A percentile compares a stretch with the other conserved stretches of the same genome.
Evolutionary conservation across 1,140 invertebrate genomes (phyloP).

Genomic region (Papilio xuthus): DNA sequence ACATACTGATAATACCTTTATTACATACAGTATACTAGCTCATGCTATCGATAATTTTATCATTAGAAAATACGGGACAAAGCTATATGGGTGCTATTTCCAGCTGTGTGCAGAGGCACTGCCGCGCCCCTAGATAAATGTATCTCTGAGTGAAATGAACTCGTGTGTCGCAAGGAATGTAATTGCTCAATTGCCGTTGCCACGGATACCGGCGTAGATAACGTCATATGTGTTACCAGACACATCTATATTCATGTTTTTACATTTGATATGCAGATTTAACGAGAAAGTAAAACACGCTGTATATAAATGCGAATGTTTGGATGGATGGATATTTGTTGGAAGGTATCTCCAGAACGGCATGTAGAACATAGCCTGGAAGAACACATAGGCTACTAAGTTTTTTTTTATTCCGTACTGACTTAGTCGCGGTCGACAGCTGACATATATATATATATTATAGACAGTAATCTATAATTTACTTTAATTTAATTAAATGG

Average conservation of each 20-base stretch:
- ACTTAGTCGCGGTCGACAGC: too few species aligned
- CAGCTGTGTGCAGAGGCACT: not conserved
- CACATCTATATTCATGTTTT: not conserved
- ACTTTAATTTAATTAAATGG: not conserved
- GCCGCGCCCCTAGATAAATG: constrained; percentile 4
- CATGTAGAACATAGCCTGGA: too few species aligned
- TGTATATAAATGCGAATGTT: not conserved
- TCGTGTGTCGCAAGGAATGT: constrained; percentile 59
- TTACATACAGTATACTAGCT: not conserved
- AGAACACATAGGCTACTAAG: too few species aligned
- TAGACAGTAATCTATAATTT: too few species aligned
- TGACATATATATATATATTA: too few species aligned
- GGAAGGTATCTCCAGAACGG: too few species aligned
- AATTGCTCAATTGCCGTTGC: constrained; percentile 69
- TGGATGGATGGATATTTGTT: too few species aligned
- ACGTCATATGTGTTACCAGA: not conserved
- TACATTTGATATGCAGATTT: not conserved
- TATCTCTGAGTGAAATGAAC: constrained; percentile 47
- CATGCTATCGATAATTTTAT: not conserved
- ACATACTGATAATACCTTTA: too few species aligned
- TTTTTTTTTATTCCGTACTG: too few species aligned
- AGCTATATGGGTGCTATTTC: not conserved
- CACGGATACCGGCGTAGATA: constrained; percentile 50
- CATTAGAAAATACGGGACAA: not conserved
- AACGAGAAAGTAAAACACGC: not conserved